These are phyloP conservation scores for Pocillopora meandrina DNA, from an alignment of 92 coral and sea anemone species.

Conservation along the genomic window DNA sequence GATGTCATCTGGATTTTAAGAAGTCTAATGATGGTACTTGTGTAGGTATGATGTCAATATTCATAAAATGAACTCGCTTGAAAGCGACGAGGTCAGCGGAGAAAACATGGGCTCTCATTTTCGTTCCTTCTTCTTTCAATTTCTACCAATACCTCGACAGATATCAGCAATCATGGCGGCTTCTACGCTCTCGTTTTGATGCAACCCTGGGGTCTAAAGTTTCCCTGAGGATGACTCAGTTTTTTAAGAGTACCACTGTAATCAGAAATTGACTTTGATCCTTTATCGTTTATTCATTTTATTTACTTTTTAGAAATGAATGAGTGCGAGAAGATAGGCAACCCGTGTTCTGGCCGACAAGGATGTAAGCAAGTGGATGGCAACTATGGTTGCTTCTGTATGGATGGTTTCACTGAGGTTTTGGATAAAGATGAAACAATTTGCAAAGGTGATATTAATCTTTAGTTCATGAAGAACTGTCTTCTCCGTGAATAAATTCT, in stretches of 20 bases:
- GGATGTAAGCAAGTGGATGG: not conserved
- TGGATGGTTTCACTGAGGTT: not conserved
- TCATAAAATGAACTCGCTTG: not conserved
- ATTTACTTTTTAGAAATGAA: slow-evolving; percentile 7
- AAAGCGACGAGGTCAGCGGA: not conserved
- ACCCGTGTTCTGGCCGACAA: not conserved
- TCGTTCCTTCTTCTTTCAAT: not conserved
- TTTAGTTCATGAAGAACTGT: too few species aligned
- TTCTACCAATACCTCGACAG: too few species aligned
- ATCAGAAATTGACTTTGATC: not conserved
- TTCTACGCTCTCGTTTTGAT: too few species aligned
- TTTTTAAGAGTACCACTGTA: not conserved
- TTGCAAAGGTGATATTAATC: not conserved
- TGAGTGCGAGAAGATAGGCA: slow-evolving; percentile 8
- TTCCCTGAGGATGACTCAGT: not conserved
- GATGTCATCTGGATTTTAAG: slow-evolving; percentile 12
- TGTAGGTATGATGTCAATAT: slow-evolving; percentile 7
- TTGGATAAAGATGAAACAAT: not conserved
- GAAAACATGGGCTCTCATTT: not conserved
- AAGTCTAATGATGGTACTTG: slow-evolving; percentile 16
- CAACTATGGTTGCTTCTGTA: slow-evolving; percentile 4
- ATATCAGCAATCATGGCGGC: too few species aligned
- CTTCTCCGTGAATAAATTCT: too few species aligned
- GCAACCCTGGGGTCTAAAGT: too few species aligned
- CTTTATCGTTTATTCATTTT: not conserved